Conservation (phyloP, 1,140 invertebrate species). For the Geopemphigus sp. region DNA sequence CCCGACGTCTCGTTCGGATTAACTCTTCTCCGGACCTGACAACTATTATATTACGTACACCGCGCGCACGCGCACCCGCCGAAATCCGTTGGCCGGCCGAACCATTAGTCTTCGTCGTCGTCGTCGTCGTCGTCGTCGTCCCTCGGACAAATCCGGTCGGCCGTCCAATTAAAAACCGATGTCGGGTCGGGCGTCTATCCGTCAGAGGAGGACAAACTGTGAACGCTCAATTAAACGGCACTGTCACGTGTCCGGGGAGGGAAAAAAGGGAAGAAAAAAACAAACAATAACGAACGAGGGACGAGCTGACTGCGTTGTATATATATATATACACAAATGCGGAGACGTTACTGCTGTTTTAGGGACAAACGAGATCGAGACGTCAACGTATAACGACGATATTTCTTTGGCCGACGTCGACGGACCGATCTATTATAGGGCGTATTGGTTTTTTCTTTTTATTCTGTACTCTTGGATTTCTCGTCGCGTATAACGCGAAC, state of each 20-base stretch:
- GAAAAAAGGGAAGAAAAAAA: no score
- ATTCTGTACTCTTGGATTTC: no score
- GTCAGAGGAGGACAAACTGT: conserved; percentile 16
- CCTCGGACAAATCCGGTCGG: conserved; percentile 25
- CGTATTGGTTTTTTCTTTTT: no score
- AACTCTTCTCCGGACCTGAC: conserved; percentile 36
- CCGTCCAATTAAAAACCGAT: conserved; percentile 46
- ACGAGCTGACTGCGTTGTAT: no score
- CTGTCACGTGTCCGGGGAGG: conserved; percentile 27
- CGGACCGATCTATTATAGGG: no score
- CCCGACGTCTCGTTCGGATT: conserved; percentile 11
- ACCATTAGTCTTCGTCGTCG: conserved; percentile 37
- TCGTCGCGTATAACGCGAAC: no score
- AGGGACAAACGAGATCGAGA: conserved; percentile 35
- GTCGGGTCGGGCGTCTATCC: conserved; percentile 4
- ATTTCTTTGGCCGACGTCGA: not conserved
- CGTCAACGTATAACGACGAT: not conserved
- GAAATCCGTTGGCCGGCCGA: conserved; percentile 8
- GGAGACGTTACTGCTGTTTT: not conserved
- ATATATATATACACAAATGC: no score
- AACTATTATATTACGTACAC: not conserved
- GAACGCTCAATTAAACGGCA: conserved; percentile 26
- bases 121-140: conserved; percentile 26
- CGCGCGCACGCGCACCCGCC: not conserved
- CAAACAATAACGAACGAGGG: conserved; percentile 34